Base-by-base conservation (phyloP, 1,140 invertebrate species). In the Idris sp. region DNA sequence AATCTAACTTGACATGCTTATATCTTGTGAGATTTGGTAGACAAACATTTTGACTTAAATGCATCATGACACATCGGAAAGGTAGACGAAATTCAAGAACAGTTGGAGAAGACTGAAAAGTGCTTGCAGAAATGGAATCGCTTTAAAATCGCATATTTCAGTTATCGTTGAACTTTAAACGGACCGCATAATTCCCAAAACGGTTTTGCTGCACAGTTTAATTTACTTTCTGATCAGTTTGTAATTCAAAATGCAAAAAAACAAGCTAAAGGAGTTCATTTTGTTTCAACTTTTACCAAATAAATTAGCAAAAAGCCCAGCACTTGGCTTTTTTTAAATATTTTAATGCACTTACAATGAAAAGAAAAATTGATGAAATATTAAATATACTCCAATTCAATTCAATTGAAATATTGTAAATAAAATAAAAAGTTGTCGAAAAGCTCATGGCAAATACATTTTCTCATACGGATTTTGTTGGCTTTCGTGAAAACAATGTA, bases 161-260 rank as follows among this genome's bases (percentile, higher is more conserved):
- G 62, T 56, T 67, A 67, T 67, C 51, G 62, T 56, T 53, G 41
- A 67, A 67, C 41, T 67, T 67, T 67, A 41, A 67, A 40, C 51
- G 33, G 48, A 19, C 30, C 49, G 49, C 49, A 40, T 56, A 56
- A 67, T 56, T 67, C 49, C 43, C 62, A 44, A 53, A 64, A 53
- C 44, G 36, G 11, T 62, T 51, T 62, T 51, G n/a, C n/a, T n/a
- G n/a, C n/a, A n/a, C n/a, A n/a, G n/a, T n/a, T n/a, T n/a, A n/a
- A n/a, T n/a, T n/a, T n/a, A n/a, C n/a, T n/a, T n/a, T n/a, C n/a
- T n/a, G n/a, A n/a, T n/a, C n/a, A n/a, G n/a, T n/a, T n/a, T n/a
- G n/a, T n/a, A n/a, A n/a, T n/a, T n/a, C n/a, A n/a, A n/a, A n/a
- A n/a, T n/a, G n/a, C n/a, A n/a, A n/a, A n/a, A n/a, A 4, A 22